phyloP scores from a whole-genome alignment of 2,797 vertebrate genomes.

The Diplodus sargus region DNA sequence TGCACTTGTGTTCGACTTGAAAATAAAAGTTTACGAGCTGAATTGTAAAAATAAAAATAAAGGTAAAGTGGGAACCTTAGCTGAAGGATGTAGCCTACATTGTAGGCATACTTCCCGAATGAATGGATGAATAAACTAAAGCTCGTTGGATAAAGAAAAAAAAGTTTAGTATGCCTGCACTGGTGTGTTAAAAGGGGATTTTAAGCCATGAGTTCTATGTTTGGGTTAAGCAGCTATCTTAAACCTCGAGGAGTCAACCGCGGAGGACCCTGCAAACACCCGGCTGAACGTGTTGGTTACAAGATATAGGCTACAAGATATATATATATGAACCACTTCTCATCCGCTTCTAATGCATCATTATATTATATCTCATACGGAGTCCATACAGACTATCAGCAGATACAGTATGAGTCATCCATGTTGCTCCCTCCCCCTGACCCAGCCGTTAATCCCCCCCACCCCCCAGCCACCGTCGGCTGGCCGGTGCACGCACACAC shows the following conservation, averaged over 20 bases:
- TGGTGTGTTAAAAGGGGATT: not conserved
- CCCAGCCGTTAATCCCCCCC: constrained; percentile 67
- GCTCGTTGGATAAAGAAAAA: not conserved
- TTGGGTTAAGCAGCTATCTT: not conserved
- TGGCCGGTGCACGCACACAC: constrained; percentile 38
- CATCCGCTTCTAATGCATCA: constrained; percentile 29
- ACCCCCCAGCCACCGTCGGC: constrained; percentile 20
- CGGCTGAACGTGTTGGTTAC: not conserved
- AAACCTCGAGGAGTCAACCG: not conserved
- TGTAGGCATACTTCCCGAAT: too few species aligned
- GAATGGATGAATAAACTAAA: too few species aligned
- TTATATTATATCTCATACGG: constrained; percentile 36
- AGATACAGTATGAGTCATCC: constrained; percentile 80
- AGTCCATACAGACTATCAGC: constrained; percentile 62
- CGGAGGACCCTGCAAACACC: not conserved
- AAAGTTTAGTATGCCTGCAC: not conserved
- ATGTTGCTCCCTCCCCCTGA: constrained; percentile 65
- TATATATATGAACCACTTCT: not conserved
- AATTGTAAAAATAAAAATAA: not conserved
- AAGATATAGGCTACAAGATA: not conserved
- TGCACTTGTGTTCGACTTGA: not conserved
- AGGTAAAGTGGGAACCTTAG: not conserved
- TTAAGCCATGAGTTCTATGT: not conserved
- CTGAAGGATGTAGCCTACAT: too few species aligned
- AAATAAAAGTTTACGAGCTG: constrained; percentile 32